phyloP scores from a whole-genome alignment of 2,797 vertebrate genomes.

The Sylvilagus floridanus region DNA sequence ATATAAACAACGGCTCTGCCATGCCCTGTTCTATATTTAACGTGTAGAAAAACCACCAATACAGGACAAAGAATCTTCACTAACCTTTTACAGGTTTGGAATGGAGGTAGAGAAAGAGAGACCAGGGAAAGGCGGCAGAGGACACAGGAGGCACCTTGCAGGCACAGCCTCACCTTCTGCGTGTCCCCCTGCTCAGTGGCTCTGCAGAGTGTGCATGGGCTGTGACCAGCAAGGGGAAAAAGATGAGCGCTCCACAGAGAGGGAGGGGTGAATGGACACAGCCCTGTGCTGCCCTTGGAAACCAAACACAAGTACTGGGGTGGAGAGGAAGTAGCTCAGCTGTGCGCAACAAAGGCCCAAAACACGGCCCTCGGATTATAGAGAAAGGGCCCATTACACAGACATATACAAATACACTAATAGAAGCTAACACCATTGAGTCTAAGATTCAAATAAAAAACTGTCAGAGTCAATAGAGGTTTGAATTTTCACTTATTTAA shows the following conservation, averaged over 20 bases:
- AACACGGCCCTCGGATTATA: background rate
- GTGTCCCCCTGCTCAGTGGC: background rate
- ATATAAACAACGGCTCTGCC: background rate
- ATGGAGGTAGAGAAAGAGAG: background rate
- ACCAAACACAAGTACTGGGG: background rate
- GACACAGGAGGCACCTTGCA: background rate
- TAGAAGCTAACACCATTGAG: background rate
- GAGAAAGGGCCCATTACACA: background rate
- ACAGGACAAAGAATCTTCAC: background rate
- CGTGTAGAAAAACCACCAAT: background rate
- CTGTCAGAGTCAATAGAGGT: background rate
- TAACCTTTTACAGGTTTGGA: conserved; percentile 23
- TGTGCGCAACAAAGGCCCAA: background rate
- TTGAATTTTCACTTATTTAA: no score
- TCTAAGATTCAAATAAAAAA: conserved; percentile 29
- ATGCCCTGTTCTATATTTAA: background rate
- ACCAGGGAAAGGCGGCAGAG: background rate
- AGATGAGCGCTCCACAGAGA: background rate
- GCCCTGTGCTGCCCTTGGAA: background rate
- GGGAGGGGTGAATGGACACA: background rate
- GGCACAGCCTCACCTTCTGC: background rate
- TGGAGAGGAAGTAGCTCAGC: background rate
- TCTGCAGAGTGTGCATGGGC: background rate
- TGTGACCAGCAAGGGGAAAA: background rate
- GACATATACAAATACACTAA: background rate